Evolutionary conservation across 2,888 invertebrate genomes (phyloP).

Genomic region (Sepioteuthis lessoniana): DNA sequence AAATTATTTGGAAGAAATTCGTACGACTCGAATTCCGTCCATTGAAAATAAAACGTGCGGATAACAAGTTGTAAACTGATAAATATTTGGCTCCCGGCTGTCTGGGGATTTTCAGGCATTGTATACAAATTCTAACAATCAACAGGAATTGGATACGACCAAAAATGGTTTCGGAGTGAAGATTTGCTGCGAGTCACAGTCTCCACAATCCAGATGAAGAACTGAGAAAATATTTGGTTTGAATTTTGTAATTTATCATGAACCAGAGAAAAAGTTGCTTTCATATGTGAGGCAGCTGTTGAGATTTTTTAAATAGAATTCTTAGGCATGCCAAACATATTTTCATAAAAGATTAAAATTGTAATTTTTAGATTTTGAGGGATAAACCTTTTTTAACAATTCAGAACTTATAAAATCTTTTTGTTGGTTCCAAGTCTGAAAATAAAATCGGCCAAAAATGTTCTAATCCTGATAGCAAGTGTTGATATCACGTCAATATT

Average conservation of each 20-base stretch:
- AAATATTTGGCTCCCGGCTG: constrained; percentile 1
- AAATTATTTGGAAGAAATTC: neutral
- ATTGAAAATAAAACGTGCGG: neutral
- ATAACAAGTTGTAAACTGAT: neutral
- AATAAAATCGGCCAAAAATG: too few relatives aligned
- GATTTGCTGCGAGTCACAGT: neutral
- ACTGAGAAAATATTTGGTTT: neutral
- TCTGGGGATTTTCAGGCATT: neutral
- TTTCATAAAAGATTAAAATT: neutral
- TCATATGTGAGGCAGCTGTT: neutral
- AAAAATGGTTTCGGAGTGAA: neutral
- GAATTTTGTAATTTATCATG: neutral
- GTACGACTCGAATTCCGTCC: neutral
- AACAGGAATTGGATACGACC: neutral
- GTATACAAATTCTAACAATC: neutral
- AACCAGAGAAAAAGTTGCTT: neutral
- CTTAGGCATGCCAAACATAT: neutral
- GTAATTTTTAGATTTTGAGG: neutral
- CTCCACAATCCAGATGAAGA: neutral
- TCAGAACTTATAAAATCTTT: neutral
- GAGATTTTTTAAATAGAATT: neutral
- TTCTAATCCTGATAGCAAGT: neutral
- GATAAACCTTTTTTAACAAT: neutral
- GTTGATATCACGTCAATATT: neutral
- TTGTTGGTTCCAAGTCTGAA: neutral